Evolutionary conservation across 2,797 vertebrate species (phyloP).

Genomic region (Setipinna tenuifilis): DNA sequence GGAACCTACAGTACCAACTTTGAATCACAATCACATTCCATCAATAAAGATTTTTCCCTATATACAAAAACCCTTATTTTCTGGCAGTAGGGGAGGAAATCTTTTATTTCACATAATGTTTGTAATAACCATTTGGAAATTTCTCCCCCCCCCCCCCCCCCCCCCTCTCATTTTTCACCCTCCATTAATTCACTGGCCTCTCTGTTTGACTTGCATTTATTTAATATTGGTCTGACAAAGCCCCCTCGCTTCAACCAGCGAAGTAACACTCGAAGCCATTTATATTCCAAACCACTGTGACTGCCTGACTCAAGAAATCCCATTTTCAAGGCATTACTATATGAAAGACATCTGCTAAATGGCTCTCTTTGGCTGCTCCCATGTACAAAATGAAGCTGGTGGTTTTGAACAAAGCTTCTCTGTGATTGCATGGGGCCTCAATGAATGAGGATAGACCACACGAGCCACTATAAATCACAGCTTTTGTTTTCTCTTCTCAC

Average conservation of each 20-base stretch:
- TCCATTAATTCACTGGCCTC: conserved; percentile 43
- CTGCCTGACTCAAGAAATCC: conserved; percentile 39
- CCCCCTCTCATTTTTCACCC: conserved; percentile 38
- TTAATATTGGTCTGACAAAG: conserved; percentile 39
- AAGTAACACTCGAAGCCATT: conserved; percentile 35
- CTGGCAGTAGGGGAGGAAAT: conserved; percentile 4
- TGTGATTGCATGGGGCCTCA: conserved; percentile 29
- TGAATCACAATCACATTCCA: conserved; percentile 47
- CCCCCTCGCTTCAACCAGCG: conserved; percentile 13
- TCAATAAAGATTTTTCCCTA: conserved; percentile 48
- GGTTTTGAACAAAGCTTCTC: conserved; percentile 41
- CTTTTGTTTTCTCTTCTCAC: neutral
- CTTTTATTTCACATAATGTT: conserved; percentile 46
- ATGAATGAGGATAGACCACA: conserved; percentile 30
- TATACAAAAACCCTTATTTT: conserved; percentile 37
- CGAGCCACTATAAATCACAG: conserved; percentile 20
- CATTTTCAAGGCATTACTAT: conserved; percentile 43
- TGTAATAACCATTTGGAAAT: conserved; percentile 50
- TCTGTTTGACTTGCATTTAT: conserved; percentile 54
- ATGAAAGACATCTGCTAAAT: conserved; percentile 45
- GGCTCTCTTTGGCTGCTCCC: conserved; percentile 38
- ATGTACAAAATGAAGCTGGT: conserved; percentile 40
- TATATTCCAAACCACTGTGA: conserved; percentile 47
- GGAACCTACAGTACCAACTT: conserved; percentile 46
- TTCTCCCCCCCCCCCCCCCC: conserved; percentile 35